These are phyloP conservation scores for Zosterops borbonicus DNA, from an alignment of 2,113 vertebrate species.

Conservation along the genomic window DNA sequence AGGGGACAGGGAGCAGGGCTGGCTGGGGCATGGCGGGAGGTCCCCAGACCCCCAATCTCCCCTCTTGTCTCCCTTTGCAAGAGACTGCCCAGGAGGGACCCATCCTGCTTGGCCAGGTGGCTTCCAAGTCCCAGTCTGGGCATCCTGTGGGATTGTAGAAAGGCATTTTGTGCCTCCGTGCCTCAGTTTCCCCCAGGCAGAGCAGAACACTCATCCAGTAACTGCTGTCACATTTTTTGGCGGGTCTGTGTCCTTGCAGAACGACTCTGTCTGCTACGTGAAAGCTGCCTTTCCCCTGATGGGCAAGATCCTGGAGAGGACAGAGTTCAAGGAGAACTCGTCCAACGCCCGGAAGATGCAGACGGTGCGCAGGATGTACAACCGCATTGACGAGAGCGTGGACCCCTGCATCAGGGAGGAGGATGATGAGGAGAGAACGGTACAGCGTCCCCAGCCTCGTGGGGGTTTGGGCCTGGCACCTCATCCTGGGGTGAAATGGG, in stretches of 20 bases:
- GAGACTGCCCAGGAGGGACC: background rate
- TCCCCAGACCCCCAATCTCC: fast-evolving
- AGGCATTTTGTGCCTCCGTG: background rate
- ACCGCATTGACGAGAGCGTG: background rate
- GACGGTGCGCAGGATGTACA: constrained; percentile 52
- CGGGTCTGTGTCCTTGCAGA: background rate
- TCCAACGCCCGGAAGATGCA: constrained; percentile 25
- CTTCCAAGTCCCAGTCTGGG: background rate
- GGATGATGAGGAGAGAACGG: constrained; percentile 52
- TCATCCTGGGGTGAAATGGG: background rate
- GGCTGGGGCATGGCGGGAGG: background rate
- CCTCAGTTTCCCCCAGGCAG: background rate
- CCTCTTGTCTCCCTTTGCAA: fast-evolving
- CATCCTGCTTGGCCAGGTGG: background rate
- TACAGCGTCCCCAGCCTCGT: background rate
- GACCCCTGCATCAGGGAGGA: constrained; percentile 60
- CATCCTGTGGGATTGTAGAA: background rate
- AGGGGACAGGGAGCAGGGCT: background rate
- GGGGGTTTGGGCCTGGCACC: background rate
- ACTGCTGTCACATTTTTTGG: background rate
- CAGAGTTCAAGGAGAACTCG: constrained; percentile 71
- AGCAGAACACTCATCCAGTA: background rate
- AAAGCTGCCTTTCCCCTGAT: constrained; percentile 71
- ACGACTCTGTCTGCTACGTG: constrained; percentile 66
- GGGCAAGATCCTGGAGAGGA: constrained; percentile 54